phyloP scores from a whole-genome alignment of 2,888 invertebrate species.

The Azorinus chamasolen region DNA sequence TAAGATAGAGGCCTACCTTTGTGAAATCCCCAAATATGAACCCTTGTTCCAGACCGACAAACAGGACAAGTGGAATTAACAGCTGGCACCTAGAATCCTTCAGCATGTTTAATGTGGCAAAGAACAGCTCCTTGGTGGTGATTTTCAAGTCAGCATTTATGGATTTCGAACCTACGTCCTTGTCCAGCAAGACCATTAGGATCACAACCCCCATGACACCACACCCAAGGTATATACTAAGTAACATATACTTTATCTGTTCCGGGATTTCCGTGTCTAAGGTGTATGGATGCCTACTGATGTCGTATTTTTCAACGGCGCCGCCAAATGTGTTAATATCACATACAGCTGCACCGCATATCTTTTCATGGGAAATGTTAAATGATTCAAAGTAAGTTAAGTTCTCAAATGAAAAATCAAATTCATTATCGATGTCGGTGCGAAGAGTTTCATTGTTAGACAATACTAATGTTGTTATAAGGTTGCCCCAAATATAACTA shows the following conservation, averaged over 20 bases:
- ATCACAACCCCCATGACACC: slow-evolving; percentile 81
- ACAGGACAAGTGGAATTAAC: slow-evolving; percentile 82
- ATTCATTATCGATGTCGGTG: slow-evolving; percentile 7
- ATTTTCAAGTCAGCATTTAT: slow-evolving; percentile 66
- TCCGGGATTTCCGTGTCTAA: slow-evolving; percentile 69
- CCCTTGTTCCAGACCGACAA: slow-evolving; percentile 83
- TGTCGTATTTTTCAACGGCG: slow-evolving; percentile 58
- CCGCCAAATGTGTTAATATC: slow-evolving; percentile 36
- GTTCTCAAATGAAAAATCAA: slow-evolving; percentile 9
- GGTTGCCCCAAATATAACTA: slow-evolving; percentile 84
- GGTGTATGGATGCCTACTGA: slow-evolving; percentile 34
- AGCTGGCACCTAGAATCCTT: slow-evolving; percentile 82
- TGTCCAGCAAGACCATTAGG: slow-evolving; percentile 78
- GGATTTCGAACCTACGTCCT: slow-evolving; percentile 67
- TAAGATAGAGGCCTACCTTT: slow-evolving; percentile 80
- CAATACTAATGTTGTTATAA: slow-evolving; percentile 81
- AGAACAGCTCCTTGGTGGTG: slow-evolving; percentile 76
- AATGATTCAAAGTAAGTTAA: neutral
- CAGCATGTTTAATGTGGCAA: slow-evolving; percentile 80
- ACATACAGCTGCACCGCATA: slow-evolving; percentile 74
- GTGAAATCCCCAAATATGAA: slow-evolving; percentile 85
- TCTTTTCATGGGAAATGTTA: slow-evolving; percentile 27
- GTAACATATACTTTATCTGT: slow-evolving; percentile 75
- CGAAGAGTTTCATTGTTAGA: slow-evolving; percentile 64
- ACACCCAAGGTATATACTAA: slow-evolving; percentile 81